Evolutionary conservation across 2,888 invertebrate species (phyloP), one percentile per base, ranked within the genome.

Genomic region (Tetropium fuscum): DNA sequence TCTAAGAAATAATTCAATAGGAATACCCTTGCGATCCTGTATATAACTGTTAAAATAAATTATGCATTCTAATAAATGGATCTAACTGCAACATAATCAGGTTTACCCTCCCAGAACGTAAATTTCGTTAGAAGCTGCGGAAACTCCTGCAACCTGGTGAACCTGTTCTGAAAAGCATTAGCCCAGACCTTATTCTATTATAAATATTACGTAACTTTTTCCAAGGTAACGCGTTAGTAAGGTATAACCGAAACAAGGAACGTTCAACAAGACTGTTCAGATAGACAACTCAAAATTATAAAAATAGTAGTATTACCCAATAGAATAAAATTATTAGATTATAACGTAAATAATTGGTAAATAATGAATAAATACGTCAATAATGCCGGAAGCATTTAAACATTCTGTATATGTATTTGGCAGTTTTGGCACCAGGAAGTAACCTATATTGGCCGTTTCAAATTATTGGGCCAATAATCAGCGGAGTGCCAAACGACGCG

Each of bases 61-160:
- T 58, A 60, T 64, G 60, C 54, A 60, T 60, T 38, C 40, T 58
- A 60, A 64, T 60, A 63, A 60, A 58, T 58, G 60, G 51, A 36
- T 41, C 53, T 60, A 57, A 53, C 53, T 20, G 47, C 4, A 49
- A 36, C 45, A 25, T 30, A 44, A 51, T 47, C 19, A 40, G 48
- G 44, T 47, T 51, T 38, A 25, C 16, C 51, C 40, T 16, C 27
- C 51, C 11, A n/a, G 15, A 38, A 15, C 43, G 34, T 54, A 54
- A 43, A 34, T 34, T 34, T 40, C 27, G 11, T 7, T 20, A 19
- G 27, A 25, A 36, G n/a, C 22, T 8, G 25, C 25, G 40, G 22
- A 11, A 19, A 38, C 34, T n/a, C 3, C 30, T 36, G 38, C 20
- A 51, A 45, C 30, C 22, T n/a, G n/a, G 7, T 6, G 5, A 18